A percentile compares a stretch with the other conserved stretches of the same genome.
Evolutionary conservation across 2,888 invertebrate genomes (phyloP).

Genomic region (Carterocephalus palaemon): DNA sequence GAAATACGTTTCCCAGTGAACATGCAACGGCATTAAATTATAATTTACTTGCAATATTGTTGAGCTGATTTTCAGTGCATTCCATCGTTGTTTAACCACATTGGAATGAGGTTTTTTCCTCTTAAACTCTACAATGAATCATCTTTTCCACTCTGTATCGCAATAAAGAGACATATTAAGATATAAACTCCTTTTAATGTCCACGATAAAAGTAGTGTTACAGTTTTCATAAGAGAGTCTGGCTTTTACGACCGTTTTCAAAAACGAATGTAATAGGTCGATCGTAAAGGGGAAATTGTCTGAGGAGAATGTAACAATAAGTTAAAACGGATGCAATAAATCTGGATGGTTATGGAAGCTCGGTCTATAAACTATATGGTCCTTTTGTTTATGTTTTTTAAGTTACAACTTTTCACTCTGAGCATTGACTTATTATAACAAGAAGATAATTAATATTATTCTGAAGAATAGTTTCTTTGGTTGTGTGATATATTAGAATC

Average conservation of each 20-base stretch:
- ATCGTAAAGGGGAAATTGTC: slow-evolving; percentile 18
- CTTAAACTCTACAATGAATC: slow-evolving; percentile 1
- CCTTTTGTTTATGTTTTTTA: too few species aligned
- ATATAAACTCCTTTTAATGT: slow-evolving; percentile 16
- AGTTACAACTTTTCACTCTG: too few species aligned
- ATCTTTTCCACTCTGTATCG: slow-evolving; percentile 8
- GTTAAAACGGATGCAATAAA: slow-evolving; percentile 16
- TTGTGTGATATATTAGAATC: too few species aligned
- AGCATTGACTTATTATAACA: too few species aligned
- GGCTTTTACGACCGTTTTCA: slow-evolving; percentile 16
- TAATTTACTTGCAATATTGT: too few species aligned
- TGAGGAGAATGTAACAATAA: slow-evolving; percentile 22
- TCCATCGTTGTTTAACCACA: too few species aligned
- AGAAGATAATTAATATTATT: too few species aligned
- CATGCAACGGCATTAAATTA: too few species aligned
- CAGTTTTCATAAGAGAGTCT: slow-evolving; percentile 19
- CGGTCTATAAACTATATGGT: slow-evolving; percentile 2
- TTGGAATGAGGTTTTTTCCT: too few species aligned
- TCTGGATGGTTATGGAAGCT: slow-evolving; percentile 19
- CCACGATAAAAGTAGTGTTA: slow-evolving; percentile 19
- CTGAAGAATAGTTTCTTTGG: too few species aligned
- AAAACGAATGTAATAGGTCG: slow-evolving; percentile 19
- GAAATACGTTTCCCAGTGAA: too few species aligned
- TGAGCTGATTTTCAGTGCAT: too few species aligned
- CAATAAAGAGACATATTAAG: slow-evolving; percentile 16